These are phyloP conservation scores for Melieria crassipennis DNA, from an alignment of 2,888 invertebrate species.

Conservation along the genomic window DNA sequence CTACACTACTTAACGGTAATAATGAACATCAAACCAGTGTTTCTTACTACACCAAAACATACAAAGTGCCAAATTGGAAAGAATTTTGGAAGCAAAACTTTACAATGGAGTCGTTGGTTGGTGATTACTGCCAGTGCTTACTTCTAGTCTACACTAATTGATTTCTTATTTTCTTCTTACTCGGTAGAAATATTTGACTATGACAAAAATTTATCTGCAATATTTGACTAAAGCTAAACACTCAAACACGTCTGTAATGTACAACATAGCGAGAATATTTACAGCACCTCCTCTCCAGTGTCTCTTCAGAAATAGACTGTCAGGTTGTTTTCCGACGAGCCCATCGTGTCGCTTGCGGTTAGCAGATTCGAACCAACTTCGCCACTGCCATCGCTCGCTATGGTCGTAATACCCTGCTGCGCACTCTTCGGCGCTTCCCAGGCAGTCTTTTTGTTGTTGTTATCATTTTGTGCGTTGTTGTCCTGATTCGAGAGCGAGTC, in stretches of 20 bases:
- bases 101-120: no score
- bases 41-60: no score
- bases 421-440: constrained; percentile 61
- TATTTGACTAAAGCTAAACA: no score
- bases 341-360: constrained; percentile 60
- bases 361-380: constrained; percentile 56
- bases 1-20: no score
- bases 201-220: no score
- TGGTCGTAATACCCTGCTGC: constrained; percentile 41
- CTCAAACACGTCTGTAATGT: not conserved
- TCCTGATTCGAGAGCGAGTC: constrained; percentile 57
- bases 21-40: no score
- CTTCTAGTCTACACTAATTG: no score
- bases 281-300: not conserved
- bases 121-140: no score
- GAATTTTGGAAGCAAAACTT: no score
- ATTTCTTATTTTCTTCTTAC: no score
- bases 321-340: constrained; percentile 70
- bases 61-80: no score
- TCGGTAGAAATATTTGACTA: no score
- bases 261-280: not conserved
- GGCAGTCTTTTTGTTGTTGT: constrained; percentile 52
- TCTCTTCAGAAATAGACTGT: constrained; percentile 69
- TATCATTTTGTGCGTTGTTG: constrained; percentile 43
- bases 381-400: constrained; percentile 41